Evolutionary conservation across 2,888 invertebrate species (phyloP), one percentile per base, ranked within the genome.

Genomic region (Acleris sparsana): DNA sequence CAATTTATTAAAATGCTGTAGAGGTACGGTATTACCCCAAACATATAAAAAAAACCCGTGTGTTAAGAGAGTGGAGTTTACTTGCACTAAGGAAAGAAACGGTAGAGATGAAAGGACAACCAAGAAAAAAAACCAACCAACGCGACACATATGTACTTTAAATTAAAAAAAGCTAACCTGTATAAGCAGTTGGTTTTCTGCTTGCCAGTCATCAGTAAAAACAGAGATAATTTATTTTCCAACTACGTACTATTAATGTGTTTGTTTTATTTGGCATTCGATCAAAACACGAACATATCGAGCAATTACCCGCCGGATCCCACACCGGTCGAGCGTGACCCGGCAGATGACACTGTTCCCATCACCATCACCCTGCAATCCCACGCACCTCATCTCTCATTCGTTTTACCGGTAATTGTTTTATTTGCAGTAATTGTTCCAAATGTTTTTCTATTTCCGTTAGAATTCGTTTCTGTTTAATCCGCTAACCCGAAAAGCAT

Each of bases 301-400:
- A 58, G 39, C 53, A 66, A 60, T 72, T 67, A 71, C 68, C 70
- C 60, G 67, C 64, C 67, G 62, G 62, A 72, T 85, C 87, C 84
- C 86, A 82, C 83, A 83, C 79, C 75, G 82, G 72, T 88, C 80
- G 82, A 80, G 82, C 89, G 80, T 85, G 77, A 84, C 83, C 17
- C 25, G 64, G 69, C 92, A 92, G 88, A 92, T 92, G 92, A 92
- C 84, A 80, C 60, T 51, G 72, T 90, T 92, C 92, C 83, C 92
- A 91, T 88, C 84, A 88, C 79, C 81, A 62, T 67, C 72, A 71
- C 73, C 83, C 80, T 79, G 71, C 63, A 74, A 75, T 88, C 86
- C 87, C 89, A 89, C 86, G 87, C 71, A 72, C 62, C 63, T 62
- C 81, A 83, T 85, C 84, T 83, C 80, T 80, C 76, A 85, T 85